These are phyloP conservation scores for Polydrusus tereticollis DNA, from an alignment of 2,888 invertebrate species.

Conservation along the genomic window DNA sequence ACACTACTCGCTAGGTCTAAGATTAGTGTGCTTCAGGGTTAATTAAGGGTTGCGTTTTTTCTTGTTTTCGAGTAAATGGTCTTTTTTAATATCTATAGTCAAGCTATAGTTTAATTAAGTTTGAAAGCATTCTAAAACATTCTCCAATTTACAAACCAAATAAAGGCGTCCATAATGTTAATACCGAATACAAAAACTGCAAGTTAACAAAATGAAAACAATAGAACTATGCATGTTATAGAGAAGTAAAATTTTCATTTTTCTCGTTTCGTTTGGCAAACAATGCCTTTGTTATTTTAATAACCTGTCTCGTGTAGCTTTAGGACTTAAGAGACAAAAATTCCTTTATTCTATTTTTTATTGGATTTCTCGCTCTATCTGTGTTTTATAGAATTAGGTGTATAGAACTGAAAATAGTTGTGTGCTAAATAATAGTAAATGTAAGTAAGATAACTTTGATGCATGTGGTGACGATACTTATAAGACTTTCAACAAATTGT, in stretches of 20 bases:
- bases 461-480: too few relatives aligned
- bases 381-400: not conserved
- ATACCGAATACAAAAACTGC: not conserved
- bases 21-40: too few relatives aligned
- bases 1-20: too few relatives aligned
- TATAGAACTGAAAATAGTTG: too few relatives aligned
- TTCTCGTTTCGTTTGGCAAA: conserved; percentile 11
- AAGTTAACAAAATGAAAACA: conserved; percentile 25
- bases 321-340: conserved; percentile 9
- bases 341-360: not conserved
- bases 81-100: too few relatives aligned
- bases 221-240: conserved; percentile 24
- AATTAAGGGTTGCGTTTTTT: too few relatives aligned
- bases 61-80: too few relatives aligned
- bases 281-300: conserved; percentile 39
- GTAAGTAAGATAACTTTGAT: too few relatives aligned
- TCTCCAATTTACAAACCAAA: not conserved
- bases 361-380: not conserved
- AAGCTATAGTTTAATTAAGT: too few relatives aligned
- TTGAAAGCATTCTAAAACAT: not conserved
- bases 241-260: conserved; percentile 27
- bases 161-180: not conserved
- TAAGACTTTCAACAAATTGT: too few relatives aligned
- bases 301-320: conserved; percentile 18
- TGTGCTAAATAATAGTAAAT: too few relatives aligned